Evolutionary conservation across 2,888 invertebrate genomes (phyloP), one percentile per base, ranked within the genome.

Genomic region (Oasisia sp.): DNA sequence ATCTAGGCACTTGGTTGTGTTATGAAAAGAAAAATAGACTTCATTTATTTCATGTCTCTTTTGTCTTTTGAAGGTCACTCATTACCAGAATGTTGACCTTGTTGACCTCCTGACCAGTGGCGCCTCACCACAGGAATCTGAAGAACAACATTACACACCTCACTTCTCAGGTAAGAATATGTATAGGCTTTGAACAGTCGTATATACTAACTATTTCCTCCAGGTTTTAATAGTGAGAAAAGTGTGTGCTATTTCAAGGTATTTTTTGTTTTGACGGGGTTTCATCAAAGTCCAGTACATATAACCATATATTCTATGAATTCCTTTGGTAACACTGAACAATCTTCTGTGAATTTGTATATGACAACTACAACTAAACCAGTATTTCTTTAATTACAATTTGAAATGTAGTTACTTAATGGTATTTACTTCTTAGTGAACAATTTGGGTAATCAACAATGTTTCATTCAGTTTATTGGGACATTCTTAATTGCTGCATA

Each of bases 81-180:
- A 3, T 74, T 74, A 27, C 74, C 74, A 74, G 14, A 27, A 74
- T 8, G 74, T 27, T 74, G 74, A 74, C 74, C 74, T 74, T 74
- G 74, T 74, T 74, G 74, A 74, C 74, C 74, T 74, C 27, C 27
- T 74, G 74, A 74, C 74, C 74, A 74, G 74, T 74, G 74, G 74
- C 1, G 3, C 74, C n/a, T 74, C 74, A 74, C 74, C 74, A 74
- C 74, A 74, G 74, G 74, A 27, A 27, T 74, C 74, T 27, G 74
- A 74, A 74, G 74, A 74, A 74, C 74, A 74, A n/a, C 74, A 27
- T 74, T 74, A 74, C 74, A 74, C 27, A 74, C 74, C 74, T n/a
- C n/a, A 74, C 27, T 74, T 74, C 74, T 74, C 74, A 74, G 74
- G 74, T 74, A 74, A n/a, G 5, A 74, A 74, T n/a, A 19, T 7